Base-by-base conservation (phyloP, 2,797 vertebrate genomes). In the Sebastes hopkinsi region DNA sequence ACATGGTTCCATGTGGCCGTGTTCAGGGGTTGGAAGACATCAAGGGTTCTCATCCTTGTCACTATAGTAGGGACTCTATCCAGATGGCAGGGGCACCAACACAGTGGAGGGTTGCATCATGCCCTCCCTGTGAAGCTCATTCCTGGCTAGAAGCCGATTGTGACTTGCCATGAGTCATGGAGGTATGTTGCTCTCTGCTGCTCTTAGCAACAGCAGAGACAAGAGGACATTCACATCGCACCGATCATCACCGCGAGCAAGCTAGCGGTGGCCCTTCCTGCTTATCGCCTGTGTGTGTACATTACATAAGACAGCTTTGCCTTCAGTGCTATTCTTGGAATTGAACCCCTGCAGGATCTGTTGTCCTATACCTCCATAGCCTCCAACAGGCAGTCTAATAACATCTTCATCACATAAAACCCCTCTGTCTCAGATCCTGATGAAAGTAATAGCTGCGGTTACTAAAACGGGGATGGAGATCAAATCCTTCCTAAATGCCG, bases 281-380 rank as follows among this genome's bases (percentile, higher is more conserved):
- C 73, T 60, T 54, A 84, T 58, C 22, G 11, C 42, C 29, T 58
- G 36, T 58, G 60, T 73, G 58, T 78, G 77, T 81, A 65, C 77
- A 71, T 82, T 85, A 69, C 68, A 56, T 87, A 82, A 88, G 68
- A 66, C 22, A 56, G 55, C 55, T 72, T 58, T 73, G 56, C 76
- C 27, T 55, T 67, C 42, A 36, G 65, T 71, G 58, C 72, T 88
- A 61, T 81, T 76, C 65, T 79, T 82, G 65, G 68, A 79, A 42
- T 29, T 70, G 75, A 69, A 85, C 75, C 42, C 67, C 72, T 77
- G 75, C 74, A 70, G 79, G 82, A 84, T 81, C 70, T 79, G 66
- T 71, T 84, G 80, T 83, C 82, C 81, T 70, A 52, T 29, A 75
- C 67, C 66, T 74, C 54, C 30, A 66, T 23, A 73, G 30, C 34